Evolutionary conservation across 2,888 invertebrate species (phyloP).

Genomic region (Crocallis elinguaria): DNA sequence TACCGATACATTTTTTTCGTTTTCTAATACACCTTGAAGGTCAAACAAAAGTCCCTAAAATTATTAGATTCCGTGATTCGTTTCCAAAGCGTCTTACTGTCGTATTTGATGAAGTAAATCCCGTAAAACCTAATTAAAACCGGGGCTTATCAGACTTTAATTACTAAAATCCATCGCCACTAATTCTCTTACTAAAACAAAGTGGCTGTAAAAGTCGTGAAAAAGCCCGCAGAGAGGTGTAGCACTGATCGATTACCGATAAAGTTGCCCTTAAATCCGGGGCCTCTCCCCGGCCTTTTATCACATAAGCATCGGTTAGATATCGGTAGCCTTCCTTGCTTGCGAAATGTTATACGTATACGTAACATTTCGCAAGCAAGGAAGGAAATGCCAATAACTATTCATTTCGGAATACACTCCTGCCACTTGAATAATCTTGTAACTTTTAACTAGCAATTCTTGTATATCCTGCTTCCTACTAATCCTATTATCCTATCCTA

Average conservation of each 20-base stretch:
- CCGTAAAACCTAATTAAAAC: constrained; percentile 21
- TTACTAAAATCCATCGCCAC: constrained; percentile 19
- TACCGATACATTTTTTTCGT: no score
- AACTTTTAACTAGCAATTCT: no score
- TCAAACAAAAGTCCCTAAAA: constrained; percentile 3
- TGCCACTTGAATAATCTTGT: not conserved
- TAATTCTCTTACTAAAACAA: constrained; percentile 21
- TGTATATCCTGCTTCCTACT: no score
- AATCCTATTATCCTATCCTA: no score
- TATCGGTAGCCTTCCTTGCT: not conserved
- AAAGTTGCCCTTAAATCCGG: constrained; percentile 10
- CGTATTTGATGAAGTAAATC: constrained; percentile 16
- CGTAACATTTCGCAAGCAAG: no score
- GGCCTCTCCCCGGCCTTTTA: constrained; percentile 18
- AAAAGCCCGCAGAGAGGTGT: constrained; percentile 10
- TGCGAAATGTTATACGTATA: constrained; percentile 2
- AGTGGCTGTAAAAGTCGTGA: constrained; percentile 19
- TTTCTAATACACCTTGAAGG: no score
- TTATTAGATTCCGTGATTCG: constrained; percentile 2
- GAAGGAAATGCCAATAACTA: no score
- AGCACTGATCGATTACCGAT: constrained; percentile 21
- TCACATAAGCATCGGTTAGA: constrained; percentile 24
- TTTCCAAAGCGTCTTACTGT: constrained; percentile 3
- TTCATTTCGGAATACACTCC: no score
- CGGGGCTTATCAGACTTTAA: constrained; percentile 19